phyloP scores from a whole-genome alignment of 2,113 vertebrate species.

The Psammodynastes pulverulentus region DNA sequence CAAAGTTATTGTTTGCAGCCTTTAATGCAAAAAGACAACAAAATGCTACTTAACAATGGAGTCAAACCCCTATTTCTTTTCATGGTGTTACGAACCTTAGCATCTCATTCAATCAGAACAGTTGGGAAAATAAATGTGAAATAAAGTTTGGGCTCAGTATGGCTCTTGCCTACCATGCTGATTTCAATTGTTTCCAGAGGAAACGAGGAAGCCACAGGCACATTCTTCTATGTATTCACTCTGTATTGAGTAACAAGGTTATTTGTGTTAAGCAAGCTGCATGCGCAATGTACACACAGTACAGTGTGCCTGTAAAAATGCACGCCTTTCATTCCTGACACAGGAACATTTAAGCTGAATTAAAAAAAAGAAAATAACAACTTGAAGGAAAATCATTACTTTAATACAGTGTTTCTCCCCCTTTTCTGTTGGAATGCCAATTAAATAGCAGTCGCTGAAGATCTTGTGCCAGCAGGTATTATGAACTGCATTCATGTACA shows the following conservation, averaged over 20 bases:
- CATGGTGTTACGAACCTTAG: not conserved
- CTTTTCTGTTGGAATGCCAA: not conserved
- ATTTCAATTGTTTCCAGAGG: not conserved
- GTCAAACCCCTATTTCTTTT: not conserved
- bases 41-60: not conserved
- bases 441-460: not conserved
- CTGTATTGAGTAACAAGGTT: not conserved
- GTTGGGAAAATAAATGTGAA: not conserved
- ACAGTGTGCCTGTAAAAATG: not conserved
- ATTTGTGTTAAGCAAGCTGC: not conserved
- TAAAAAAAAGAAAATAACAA: not conserved
- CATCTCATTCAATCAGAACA: not conserved
- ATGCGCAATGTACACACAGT: not conserved
- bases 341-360: not conserved
- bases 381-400: fast-evolving
- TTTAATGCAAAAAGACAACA: not conserved
- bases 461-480: fast-evolving
- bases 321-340: not conserved
- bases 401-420: fast-evolving
- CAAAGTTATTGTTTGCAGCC: not conserved
- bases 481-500: not conserved
- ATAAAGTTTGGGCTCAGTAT: not conserved
- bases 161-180: not conserved
- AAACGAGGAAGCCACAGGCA: not conserved
- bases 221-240: not conserved